Base-by-base conservation (phyloP, 1,140 invertebrate genomes). In the Plectrocnemia conspersa region DNA sequence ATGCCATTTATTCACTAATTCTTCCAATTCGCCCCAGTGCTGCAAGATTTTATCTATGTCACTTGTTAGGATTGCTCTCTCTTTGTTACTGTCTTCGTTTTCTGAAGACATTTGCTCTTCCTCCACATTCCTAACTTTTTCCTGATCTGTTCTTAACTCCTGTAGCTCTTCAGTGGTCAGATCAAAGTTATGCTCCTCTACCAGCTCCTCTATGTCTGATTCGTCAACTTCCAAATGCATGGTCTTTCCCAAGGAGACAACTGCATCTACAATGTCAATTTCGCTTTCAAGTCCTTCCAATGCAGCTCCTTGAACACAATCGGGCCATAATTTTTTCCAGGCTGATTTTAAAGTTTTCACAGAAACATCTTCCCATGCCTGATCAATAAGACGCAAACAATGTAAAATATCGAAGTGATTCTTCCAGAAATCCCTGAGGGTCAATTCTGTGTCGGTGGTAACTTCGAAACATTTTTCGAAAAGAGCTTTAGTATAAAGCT, bases 401-500 rank as follows among this genome's bases (percentile, higher is more conserved):
- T 62, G 52, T 41, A 64, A 54, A 38, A 64, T 56, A 44, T 56
- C n/a, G n/a, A n/a, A 33, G 45, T 56, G 58, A 33, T 54, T 41
- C 54, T 54, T 59, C 62, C 57, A 62, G 10, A 52, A 52, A 15
- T 44, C 55, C 33, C 25, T 25, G 18, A 55, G 22, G 23, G 33
- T 32, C 3, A 29, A 22, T 21, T 25, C 19, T 23, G 40, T 33
- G 18, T 36, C 48, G 21, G 22, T 46, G 1, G 46, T 54, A 45
- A 46, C 55, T 62, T 49, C 16, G 55, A 42, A 42, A n/a, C n/a
- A n/a, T 62, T 44, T 52, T 64, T 44, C 33, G 47, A 46, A 49
- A 64, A 62, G 42, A 54, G 48, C 48, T 48, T 42, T 38, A 63
- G 61, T 32, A 67, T 50, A 59, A 69, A 71, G 61, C 65, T 67